These are phyloP conservation scores for Drosophila lowei DNA, from an alignment of 1,140 invertebrate species.

Conservation along the genomic window DNA sequence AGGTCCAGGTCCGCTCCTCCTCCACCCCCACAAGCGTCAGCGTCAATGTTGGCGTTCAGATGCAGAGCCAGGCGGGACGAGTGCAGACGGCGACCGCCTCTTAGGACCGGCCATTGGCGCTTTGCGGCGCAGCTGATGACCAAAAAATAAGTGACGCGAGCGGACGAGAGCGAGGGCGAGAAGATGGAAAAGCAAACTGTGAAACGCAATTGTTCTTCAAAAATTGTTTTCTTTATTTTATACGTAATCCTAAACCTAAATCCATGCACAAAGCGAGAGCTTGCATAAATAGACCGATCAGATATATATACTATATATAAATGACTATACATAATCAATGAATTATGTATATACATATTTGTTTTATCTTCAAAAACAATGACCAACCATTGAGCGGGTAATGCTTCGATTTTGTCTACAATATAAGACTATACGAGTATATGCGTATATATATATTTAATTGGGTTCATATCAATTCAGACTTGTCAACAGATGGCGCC, in stretches of 20 bases:
- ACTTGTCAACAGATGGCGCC: slow-evolving; percentile 17
- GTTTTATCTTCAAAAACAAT: slow-evolving; percentile 38
- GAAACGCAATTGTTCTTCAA: slow-evolving; percentile 69
- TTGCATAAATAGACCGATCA: slow-evolving; percentile 31
- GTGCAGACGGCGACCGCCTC: slow-evolving; percentile 59
- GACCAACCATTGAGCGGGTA: slow-evolving; percentile 51
- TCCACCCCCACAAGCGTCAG: slow-evolving; percentile 3
- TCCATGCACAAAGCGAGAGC: slow-evolving; percentile 29
- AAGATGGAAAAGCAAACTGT: slow-evolving; percentile 72
- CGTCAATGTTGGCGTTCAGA: slow-evolving; percentile 2
- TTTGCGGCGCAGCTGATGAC: slow-evolving; percentile 49
- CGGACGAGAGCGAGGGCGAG: slow-evolving; percentile 15
- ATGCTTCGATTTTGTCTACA: slow-evolving; percentile 48
- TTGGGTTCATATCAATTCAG: slow-evolving; percentile 40
- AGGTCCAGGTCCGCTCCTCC: slow-evolving; percentile 39
- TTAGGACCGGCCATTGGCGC: slow-evolving; percentile 67
- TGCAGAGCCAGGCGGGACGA: slow-evolving; percentile 9
- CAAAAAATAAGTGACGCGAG: slow-evolving; percentile 24
- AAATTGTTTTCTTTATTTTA: slow-evolving; percentile 67
- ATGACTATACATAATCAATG: slow-evolving; percentile 42
- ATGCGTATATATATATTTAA: not conserved
- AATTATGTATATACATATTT: slow-evolving; percentile 38
- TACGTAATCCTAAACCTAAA: slow-evolving; percentile 39
- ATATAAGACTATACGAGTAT: slow-evolving; percentile 10
- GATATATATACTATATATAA: slow-evolving; percentile 35